Percentiles rank a stretch among this genome's conserved stretches.
Conservation (phyloP, 1,140 invertebrate species). For the Sarcophaga peregrina region DNA sequence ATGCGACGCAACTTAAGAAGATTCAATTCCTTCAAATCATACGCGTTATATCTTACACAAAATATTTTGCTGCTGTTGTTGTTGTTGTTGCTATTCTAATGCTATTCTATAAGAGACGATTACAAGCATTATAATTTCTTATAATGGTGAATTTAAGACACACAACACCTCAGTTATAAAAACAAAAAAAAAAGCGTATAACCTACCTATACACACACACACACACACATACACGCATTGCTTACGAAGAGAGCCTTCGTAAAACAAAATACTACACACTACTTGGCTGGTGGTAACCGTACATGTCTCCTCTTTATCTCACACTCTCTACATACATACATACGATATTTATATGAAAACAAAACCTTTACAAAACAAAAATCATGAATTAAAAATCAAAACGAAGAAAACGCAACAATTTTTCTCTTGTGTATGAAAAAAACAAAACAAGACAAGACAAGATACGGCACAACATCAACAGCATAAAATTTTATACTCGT, state of each 20-base stretch:
- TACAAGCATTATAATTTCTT: constrained; percentile 41
- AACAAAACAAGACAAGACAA: not conserved
- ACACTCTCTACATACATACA: no score
- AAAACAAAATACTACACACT: no score
- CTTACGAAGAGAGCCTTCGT: no score
- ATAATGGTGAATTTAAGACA: constrained; percentile 25
- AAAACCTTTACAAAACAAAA: not conserved
- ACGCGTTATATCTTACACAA: no score
- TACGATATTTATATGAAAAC: not conserved
- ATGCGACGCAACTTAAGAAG: no score
- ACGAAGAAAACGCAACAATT: not conserved
- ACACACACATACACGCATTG: no score
- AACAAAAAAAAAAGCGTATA: not conserved
- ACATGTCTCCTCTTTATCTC: no score
- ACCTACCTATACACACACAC: no score
- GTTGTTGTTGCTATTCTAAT: constrained; percentile 4
- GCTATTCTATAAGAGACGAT: constrained; percentile 18
- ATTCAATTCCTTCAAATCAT: no score
- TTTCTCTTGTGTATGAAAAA: not conserved
- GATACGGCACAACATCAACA: no score
- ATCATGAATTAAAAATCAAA: not conserved
- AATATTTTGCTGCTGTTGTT: not conserved
- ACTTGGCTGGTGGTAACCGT: no score
- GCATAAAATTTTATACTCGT: no score
- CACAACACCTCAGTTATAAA: constrained; percentile 10